Conservation (phyloP, 1,140 invertebrate genomes). For the Oedothorax gibbosus region DNA sequence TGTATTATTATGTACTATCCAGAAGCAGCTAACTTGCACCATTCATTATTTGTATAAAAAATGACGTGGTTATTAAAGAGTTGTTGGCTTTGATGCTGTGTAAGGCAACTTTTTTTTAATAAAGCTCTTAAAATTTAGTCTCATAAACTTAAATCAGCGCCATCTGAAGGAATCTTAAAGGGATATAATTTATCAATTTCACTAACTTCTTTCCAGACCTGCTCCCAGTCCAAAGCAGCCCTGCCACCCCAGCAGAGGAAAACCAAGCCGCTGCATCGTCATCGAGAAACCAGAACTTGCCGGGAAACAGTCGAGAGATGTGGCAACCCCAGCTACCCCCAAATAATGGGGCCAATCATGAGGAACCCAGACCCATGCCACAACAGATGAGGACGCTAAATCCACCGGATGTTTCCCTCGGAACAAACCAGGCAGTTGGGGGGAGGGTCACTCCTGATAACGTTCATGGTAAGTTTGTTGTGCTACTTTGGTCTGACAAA, state of each 20-base stretch:
- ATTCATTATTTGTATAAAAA: background rate
- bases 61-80: too few species aligned
- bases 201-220: conserved; percentile 50
- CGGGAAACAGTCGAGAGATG: background rate
- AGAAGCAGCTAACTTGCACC: too few species aligned
- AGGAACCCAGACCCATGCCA: conserved; percentile 27
- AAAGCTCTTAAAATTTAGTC: too few species aligned
- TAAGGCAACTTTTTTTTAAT: too few species aligned
- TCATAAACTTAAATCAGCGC: too few species aligned
- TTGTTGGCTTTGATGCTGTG: too few species aligned
- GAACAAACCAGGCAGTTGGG: conserved; percentile 49
- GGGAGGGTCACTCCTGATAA: conserved; percentile 52
- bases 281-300: background rate
- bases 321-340: conserved; percentile 28
- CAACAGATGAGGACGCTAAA: conserved; percentile 54
- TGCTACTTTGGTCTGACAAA: too few species aligned
- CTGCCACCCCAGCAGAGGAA: conserved; percentile 59
- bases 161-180: too few species aligned
- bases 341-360: conserved; percentile 5
- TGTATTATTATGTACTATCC: background rate
- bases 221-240: conserved; percentile 59
- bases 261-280: conserved; percentile 18
- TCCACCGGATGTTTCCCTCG: conserved; percentile 60
- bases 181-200: conserved; percentile 31
- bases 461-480: conserved; percentile 50